phyloP scores from a whole-genome alignment of 2,888 invertebrate species.

The Ctenicera cuprea region DNA sequence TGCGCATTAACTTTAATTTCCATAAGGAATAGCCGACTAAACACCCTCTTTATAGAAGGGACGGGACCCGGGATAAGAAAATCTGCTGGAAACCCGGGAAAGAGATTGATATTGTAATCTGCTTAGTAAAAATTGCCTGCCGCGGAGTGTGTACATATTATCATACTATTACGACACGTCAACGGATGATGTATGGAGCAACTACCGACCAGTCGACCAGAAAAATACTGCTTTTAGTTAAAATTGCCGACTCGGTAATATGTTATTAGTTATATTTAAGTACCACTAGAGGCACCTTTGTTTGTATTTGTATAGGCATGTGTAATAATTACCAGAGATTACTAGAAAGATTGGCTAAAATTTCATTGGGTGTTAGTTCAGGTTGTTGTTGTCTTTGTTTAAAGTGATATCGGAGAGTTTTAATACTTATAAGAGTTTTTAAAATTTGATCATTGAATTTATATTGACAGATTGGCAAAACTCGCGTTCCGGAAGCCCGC shows the following conservation, averaged over 20 bases:
- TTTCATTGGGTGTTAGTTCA: no score
- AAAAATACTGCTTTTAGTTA: constrained; percentile 62
- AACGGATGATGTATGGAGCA: constrained; percentile 72
- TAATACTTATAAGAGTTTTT: no score
- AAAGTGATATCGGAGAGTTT: no score
- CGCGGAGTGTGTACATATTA: constrained; percentile 73
- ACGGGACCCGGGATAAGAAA: constrained; percentile 61
- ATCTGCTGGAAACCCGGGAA: constrained; percentile 65
- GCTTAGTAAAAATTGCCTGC: constrained; percentile 73
- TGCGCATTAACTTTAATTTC: constrained; percentile 68
- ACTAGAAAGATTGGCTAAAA: no score
- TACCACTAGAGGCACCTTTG: not conserved
- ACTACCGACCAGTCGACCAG: constrained; percentile 70
- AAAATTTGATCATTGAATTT: no score
- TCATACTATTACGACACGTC: constrained; percentile 74
- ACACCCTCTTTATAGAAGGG: constrained; percentile 56
- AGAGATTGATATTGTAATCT: constrained; percentile 74
- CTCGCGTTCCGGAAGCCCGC: no score
- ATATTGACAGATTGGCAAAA: no score
- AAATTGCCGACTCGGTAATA: not conserved
- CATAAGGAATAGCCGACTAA: constrained; percentile 64
- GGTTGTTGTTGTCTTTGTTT: no score
- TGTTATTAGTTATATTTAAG: constrained; percentile 8
- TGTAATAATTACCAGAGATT: no score
- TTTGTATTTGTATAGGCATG: no score